phyloP scores from a whole-genome alignment of 2,113 vertebrate genomes.

The Pomatorhinus ruficollis region DNA sequence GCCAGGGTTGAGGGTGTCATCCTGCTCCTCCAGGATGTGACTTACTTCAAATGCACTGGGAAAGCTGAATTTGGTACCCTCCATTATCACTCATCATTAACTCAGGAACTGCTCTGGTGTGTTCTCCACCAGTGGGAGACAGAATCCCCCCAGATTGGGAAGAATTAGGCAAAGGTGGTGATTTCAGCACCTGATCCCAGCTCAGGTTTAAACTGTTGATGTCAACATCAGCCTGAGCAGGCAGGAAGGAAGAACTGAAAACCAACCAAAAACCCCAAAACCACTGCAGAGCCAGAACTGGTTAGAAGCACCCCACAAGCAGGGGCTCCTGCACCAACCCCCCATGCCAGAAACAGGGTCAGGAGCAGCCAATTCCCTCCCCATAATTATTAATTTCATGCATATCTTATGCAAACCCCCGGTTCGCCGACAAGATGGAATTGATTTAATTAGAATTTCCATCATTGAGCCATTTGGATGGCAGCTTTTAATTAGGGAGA shows the following conservation, averaged over 20 bases:
- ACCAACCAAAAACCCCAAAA: background rate
- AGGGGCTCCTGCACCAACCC: background rate
- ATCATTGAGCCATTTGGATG: slow-evolving; percentile 68
- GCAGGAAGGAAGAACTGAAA: background rate
- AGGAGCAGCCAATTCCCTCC: slow-evolving; percentile 61
- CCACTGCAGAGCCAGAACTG: background rate
- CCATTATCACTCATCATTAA: too few relatives aligned
- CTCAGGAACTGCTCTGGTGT: background rate
- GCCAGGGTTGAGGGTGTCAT: rapidly evolving
- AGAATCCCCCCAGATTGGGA: background rate
- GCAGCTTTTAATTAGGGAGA: slow-evolving; percentile 74
- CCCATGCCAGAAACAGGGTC: background rate
- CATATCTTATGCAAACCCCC: slow-evolving; percentile 70
- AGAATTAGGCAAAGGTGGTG: background rate
- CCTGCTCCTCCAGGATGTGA: background rate
- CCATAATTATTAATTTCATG: slow-evolving; percentile 76
- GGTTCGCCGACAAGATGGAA: slow-evolving; percentile 68
- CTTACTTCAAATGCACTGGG: background rate
- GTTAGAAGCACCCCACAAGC: background rate
- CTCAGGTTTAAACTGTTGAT: background rate
- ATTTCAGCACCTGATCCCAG: background rate
- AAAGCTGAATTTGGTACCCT: background rate
- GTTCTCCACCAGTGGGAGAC: background rate
- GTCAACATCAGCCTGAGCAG: background rate
- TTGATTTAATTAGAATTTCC: slow-evolving; percentile 82